Conservation (phyloP, 2,797 vertebrate species). For the Chelon labrosus region DNA sequence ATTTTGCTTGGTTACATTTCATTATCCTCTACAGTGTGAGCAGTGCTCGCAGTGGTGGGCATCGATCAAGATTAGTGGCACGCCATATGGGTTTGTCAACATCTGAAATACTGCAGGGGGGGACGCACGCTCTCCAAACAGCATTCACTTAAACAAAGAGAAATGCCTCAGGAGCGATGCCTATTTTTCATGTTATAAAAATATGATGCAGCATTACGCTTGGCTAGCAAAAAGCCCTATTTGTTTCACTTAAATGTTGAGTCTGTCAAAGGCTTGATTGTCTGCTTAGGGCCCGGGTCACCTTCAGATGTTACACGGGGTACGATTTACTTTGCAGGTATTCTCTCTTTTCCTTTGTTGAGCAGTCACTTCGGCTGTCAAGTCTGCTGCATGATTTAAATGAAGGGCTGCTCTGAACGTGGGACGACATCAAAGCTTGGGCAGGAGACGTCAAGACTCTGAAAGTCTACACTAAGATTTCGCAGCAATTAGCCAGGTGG, state of each 20-base stretch:
- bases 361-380: constrained; percentile 43
- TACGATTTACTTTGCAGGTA: constrained; percentile 26
- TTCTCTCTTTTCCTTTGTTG: constrained; percentile 31
- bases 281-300: constrained; percentile 38
- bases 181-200: constrained; percentile 47
- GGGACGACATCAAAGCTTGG: constrained; percentile 24
- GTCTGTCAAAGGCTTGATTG: constrained; percentile 37
- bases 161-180: constrained; percentile 36
- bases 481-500: constrained; percentile 62
- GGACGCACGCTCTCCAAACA: constrained; percentile 51
- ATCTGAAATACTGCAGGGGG: constrained; percentile 59
- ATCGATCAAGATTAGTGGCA: constrained; percentile 74
- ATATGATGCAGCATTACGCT: constrained; percentile 43
- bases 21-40: constrained; percentile 59
- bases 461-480: constrained; percentile 37
- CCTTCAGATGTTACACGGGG: constrained; percentile 52
- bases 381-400: constrained; percentile 30
- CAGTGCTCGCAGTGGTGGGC: constrained; percentile 50
- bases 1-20: constrained; percentile 60
- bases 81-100: constrained; percentile 73
- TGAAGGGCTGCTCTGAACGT: constrained; percentile 30
- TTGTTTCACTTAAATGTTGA: constrained; percentile 52
- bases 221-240: constrained; percentile 27
- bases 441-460: constrained; percentile 15
- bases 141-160: constrained; percentile 55